phyloP scores from a whole-genome alignment of 1,140 invertebrate genomes.

The Pogonognathellus flavescens region DNA sequence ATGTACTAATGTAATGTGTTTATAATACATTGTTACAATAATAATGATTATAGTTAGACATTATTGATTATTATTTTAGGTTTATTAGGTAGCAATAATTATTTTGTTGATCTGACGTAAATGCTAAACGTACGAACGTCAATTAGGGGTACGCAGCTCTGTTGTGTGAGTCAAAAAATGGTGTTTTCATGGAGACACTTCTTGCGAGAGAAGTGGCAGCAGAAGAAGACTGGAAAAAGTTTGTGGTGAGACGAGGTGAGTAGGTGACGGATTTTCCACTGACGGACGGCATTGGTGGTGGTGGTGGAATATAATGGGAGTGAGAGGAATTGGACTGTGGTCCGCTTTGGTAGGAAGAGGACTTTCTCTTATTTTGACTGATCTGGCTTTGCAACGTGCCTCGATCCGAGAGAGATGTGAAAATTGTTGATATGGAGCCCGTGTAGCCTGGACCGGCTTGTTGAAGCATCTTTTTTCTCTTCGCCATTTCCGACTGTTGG shows the following conservation, averaged over 20 bases:
- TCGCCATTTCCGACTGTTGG: slow-evolving; percentile 67
- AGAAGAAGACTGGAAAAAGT: slow-evolving; percentile 66
- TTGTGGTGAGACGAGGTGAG: slow-evolving; percentile 64
- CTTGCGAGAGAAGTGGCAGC: slow-evolving; percentile 65
- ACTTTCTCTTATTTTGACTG: slow-evolving; percentile 18
- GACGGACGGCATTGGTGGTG: slow-evolving; percentile 53
- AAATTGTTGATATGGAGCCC: slow-evolving; percentile 67
- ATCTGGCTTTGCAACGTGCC: slow-evolving; percentile 66
- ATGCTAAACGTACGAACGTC: slow-evolving; percentile 26
- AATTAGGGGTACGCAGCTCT: slow-evolving; percentile 62
- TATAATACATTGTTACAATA: neutral
- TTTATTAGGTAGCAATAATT: neutral
- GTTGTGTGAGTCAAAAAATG: slow-evolving; percentile 59
- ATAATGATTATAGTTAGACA: neutral
- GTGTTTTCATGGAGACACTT: slow-evolving; percentile 67
- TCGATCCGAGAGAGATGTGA: slow-evolving; percentile 66
- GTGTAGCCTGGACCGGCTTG: slow-evolving; percentile 65
- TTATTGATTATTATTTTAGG: neutral
- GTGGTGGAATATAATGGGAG: slow-evolving; percentile 60
- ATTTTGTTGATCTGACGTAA: slow-evolving; percentile 2
- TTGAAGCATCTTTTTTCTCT: slow-evolving; percentile 64
- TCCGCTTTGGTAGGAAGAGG: slow-evolving; percentile 28
- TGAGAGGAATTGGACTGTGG: neutral
- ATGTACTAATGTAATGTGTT: no score
- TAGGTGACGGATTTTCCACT: slow-evolving; percentile 65